Base-by-base conservation (phyloP, 2,888 invertebrate species). In the Dascillus cervinus region DNA sequence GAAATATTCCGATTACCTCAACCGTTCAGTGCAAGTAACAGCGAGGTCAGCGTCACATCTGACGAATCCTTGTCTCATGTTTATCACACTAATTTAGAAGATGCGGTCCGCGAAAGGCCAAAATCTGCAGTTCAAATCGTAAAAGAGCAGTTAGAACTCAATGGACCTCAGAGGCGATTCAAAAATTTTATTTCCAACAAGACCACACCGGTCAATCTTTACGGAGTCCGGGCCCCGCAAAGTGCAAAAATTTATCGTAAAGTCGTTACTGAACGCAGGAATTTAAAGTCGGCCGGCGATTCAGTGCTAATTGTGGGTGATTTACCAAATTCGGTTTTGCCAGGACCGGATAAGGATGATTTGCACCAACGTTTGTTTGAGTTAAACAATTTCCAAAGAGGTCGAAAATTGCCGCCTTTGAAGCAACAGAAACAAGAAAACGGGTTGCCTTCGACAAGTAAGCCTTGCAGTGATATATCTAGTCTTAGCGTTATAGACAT, bases 101-200 rank as follows among this genome's bases (percentile, higher is more conserved):
- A 28, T 13, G 13, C 9, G 5, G 6, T 12, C 6, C 11, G n/a
- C 11, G 33, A 56, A 26, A 40, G 64, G 27, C 65, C 65, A 1
- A 60, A 56, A 48, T 63, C 62, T 2, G 62, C 64, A 3, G 54
- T 58, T 2, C 58, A 62, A 39, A 45, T 62, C n/a, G 54, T 65
- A 6, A 57, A 55, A 30, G 50, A 58, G 24, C 64, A 64, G 30
- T 39, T 64, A 20, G 52, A 58, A 39, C 37, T 58, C 29, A 51
- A 52, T 3, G 25, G 29, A 8, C 22, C 20, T 4, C 35, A 45
- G 21, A 23, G 37, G 20, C 39, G 34, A 4, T 43, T 52, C 6
- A 52, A 48, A 31, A 40, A 46, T 2, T 6, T 36, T 4, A 29
- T 39, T 15, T 42, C 43, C 1, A 64, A 65, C 37, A 62, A 58